Evolutionary conservation across 2,797 vertebrate species (phyloP), one percentile per base, ranked within the genome.

Genomic region (Champsocephalus esox): DNA sequence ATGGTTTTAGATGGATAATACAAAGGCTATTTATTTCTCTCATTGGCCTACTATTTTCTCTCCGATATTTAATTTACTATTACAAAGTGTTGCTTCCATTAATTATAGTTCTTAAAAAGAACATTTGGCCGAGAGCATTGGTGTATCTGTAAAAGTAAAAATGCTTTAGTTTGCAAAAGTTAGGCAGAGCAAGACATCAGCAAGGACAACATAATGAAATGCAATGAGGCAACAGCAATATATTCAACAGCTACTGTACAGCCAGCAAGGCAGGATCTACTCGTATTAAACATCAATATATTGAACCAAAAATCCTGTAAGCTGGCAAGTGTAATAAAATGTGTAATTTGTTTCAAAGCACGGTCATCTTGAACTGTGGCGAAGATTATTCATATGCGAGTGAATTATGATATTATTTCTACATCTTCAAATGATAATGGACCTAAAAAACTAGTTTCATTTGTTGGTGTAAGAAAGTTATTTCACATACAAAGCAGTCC

Each of bases 321-420:
- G 32, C 52, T 19, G 5, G 14, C 16, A 45, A 59, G 11, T 9
- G 46, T 6, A 77, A 54, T 56, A 21, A 65, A 54, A 71, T 28
- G 12, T 79, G 32, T 50, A 24, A 66, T 64, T 32, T 75, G 57
- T n/a, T 69, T 32, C 59, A 44, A 66, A 81, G 54, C n/a, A 5
- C 61, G 50, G 70, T 19, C 14, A 43, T 14, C 50, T 28, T 67
- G 50, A 67, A 56, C 32, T 48, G 51, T 34, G 73, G 46, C 48
- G 13, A 12, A 24, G 5, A 48, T 71, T 34, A 70, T 81, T 82
- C 3, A 65, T 24, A 24, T 59, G 19, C 48, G 55, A 55, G 9
- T 50, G 73, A 73, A 57, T 70, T 49, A 43, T 59, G 1, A 24
- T 6, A 43, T n/a, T 16, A 50, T 32, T 34, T 34, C 12, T 4